Base-by-base conservation (phyloP, 2,888 invertebrate species). In the Andrena marginata region DNA sequence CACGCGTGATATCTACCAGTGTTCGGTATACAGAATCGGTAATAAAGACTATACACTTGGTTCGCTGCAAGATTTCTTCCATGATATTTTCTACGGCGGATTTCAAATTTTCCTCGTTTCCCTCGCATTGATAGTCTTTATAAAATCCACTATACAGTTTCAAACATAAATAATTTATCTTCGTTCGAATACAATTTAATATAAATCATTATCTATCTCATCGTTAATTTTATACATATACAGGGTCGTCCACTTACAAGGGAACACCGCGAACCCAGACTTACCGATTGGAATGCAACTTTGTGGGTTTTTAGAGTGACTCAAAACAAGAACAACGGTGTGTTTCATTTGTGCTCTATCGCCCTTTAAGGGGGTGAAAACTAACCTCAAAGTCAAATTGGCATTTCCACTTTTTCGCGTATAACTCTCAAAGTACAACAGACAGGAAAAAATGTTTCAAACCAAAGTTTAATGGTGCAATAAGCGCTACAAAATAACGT, bases 31-130 rank as follows among this genome's bases (percentile, higher is more conserved):
- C 88, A 13, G 87, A 81, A 83, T 94, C 94, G 3, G 90, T 85
- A 26, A 93, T 86, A 42, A 92, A 92, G 29, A 93, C 91, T 54
- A 93, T 89, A 62, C 94, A 94, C 23, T 83, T 85, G 59, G 89
- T 89, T 1, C 69, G 82, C 33, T 85, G 56, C 2, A 89, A 84
- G 16, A 93, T 91, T 84, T 93, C 93, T 2, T 90, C 87, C 2
- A 91, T 78, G 0, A 93, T 72, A 26, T 72, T 42, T 63, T 89
- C 88, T 4, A 93, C 65, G 1, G 92, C 76, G 0, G 73, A 77
- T 83, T 90, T 89, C 2, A 93, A 59, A 82, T 69, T 90, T 77
- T 75, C 63, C 0, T 23, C 51, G 54, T 16, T 68, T 31, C n/a
- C 31, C 13, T 68, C 63, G 33, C 77, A 83, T 54, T 56, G 81